Percentiles rank a stretch among this genome's conserved stretches.
These are phyloP conservation scores for Anadara kagoshimensis DNA, from an alignment of 1,140 invertebrate genomes.

Conservation along the genomic window DNA sequence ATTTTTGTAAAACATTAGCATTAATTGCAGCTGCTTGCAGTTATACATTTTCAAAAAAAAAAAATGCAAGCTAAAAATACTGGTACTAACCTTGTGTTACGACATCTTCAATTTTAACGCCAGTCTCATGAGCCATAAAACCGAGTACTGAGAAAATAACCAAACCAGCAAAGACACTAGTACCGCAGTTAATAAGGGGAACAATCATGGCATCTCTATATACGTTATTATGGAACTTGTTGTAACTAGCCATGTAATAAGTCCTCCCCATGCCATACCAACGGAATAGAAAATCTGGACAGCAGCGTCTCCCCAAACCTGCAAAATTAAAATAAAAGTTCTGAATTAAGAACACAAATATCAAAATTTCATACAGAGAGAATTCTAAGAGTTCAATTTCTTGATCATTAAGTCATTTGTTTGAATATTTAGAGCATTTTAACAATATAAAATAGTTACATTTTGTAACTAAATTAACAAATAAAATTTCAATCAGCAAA, in stretches of 20 bases:
- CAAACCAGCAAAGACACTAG: slow-evolving; percentile 97
- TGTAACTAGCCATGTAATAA: slow-evolving; percentile 73
- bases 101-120: slow-evolving; percentile 62
- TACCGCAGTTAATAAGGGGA: slow-evolving; percentile 94
- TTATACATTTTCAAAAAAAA: no score
- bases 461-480: no score
- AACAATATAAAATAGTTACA: no score
- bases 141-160: slow-evolving; percentile 98
- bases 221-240: slow-evolving; percentile 68
- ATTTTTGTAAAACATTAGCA: no score
- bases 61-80: no score
- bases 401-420: no score
- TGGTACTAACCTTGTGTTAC: slow-evolving; percentile 60
- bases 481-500: no score
- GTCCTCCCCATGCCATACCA: slow-evolving; percentile 71
- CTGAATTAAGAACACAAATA: neutral
- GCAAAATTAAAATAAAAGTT: slow-evolving; percentile 4
- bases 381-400: neutral
- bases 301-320: slow-evolving; percentile 72
- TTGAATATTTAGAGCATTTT: no score
- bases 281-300: slow-evolving; percentile 73
- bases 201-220: slow-evolving; percentile 91
- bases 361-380: neutral
- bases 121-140: slow-evolving; percentile 70
- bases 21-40: no score